Percentiles rank a stretch among this genome's conserved stretches.
Evolutionary conservation across 2,888 invertebrate genomes (phyloP).

Genomic region (Salticus scenicus): DNA sequence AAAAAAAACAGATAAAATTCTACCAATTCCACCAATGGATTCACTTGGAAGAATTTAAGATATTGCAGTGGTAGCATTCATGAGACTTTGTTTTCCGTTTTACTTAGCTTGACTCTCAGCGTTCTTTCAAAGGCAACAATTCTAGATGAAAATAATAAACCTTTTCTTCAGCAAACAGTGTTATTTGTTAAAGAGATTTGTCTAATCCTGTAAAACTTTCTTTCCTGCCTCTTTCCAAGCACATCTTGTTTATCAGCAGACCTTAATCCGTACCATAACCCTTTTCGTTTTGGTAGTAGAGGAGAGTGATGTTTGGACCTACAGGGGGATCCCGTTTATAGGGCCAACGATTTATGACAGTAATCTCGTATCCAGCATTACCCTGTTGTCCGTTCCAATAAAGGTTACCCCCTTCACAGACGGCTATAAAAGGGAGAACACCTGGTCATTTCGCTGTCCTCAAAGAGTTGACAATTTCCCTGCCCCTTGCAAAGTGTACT

Average conservation of each 20-base stretch:
- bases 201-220: background rate
- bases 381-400: constrained; percentile 32
- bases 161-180: too few relatives aligned
- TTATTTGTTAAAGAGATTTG: too few relatives aligned
- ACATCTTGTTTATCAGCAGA: constrained; percentile 20
- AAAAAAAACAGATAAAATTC: too few relatives aligned
- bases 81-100: too few relatives aligned
- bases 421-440: constrained; percentile 42
- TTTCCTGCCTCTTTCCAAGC: background rate
- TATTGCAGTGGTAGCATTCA: too few relatives aligned
- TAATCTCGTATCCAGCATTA: constrained; percentile 56
- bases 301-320: background rate
- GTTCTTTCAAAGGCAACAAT: too few relatives aligned
- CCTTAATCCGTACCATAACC: constrained; percentile 15
- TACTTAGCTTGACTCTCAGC: too few relatives aligned
- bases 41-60: too few relatives aligned
- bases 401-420: constrained; percentile 22
- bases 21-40: too few relatives aligned
- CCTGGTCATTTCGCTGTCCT: constrained; percentile 55
- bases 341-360: constrained; percentile 54
- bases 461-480: constrained; percentile 39
- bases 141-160: too few relatives aligned
- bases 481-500: constrained; percentile 30
- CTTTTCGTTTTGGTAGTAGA: background rate
- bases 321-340: constrained; percentile 26